Base-by-base conservation (phyloP, 2,797 vertebrate genomes). In the Cossypha dichroa region DNA sequence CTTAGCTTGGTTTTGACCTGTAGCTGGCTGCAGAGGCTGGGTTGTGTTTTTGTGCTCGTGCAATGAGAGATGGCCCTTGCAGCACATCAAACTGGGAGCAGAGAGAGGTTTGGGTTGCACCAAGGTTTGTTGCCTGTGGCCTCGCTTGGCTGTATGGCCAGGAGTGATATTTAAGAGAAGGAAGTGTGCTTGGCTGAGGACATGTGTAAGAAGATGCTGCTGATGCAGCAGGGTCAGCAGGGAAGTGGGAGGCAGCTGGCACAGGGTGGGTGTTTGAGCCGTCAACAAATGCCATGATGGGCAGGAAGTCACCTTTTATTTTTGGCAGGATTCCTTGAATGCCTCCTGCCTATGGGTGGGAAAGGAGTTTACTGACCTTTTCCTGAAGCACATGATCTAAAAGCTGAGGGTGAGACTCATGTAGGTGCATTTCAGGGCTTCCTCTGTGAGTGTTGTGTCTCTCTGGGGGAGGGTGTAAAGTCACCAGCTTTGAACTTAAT, bases 271-370 rank as follows among this genome's bases (percentile, higher is more conserved):
- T 67, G 68, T 91, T 85, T 0, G 1, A 63, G 75, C 48, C 77
- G 29, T 49, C 81, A 69, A 17, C 41, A 77, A 3, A 10, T 54
- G 43, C 5, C 0, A 0, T 36, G n/a, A 12, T 41, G 68, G 60
- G 74, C 72, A 94, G 94, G 89, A 97, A 83, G 67, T 48, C 52
- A 43, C 51, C 62, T 48, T 85, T 84, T 70, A 56, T n/a, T 87
- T 90, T 93, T 92, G 94, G 91, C 92, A 85, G 58, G 72, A 60
- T 31, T 64, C 28, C 55, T 51, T 1, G 6, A 72, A 70, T 80
- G 33, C 58, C 81, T 85, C 40, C 63, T 43, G 38, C 66, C 69
- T 59, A 17, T 18, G 4, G 33, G 33, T 5, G 41, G 5, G n/a
- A 18, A 86, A 56, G 21, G 60, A 82, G 54, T 54, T 74, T 41